phyloP scores from a whole-genome alignment of 92 coral and sea anemone species.

The Umimayanthus kanabou region DNA sequence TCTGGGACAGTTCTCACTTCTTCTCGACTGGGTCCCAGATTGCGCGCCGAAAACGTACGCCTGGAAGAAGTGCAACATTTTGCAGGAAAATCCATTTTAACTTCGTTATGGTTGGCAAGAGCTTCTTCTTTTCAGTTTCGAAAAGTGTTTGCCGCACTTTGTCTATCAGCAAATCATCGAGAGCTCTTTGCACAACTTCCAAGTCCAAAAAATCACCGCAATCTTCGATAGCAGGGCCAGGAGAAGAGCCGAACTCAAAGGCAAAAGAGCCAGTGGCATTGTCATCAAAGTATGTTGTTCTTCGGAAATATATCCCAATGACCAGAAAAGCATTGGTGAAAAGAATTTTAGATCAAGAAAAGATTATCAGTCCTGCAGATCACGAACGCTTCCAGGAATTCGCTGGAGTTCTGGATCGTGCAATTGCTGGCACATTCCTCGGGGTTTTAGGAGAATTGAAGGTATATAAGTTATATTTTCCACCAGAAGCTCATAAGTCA shows the following conservation, averaged over 20 bases:
- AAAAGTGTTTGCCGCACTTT: background rate
- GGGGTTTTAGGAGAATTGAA: constrained; percentile 77
- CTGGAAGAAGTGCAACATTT: background rate
- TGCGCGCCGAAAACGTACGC: background rate
- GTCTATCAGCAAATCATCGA: constrained; percentile 11
- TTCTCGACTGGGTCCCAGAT: no score
- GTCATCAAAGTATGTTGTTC: constrained; percentile 66
- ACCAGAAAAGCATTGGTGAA: constrained; percentile 78
- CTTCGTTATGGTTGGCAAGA: constrained; percentile 14
- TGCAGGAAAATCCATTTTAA: background rate
- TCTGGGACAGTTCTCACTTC: no score
- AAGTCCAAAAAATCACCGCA: constrained; percentile 16
- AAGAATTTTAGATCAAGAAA: constrained; percentile 73
- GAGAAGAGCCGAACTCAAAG: background rate
- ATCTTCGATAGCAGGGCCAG: background rate
- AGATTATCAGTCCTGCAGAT: constrained; percentile 56
- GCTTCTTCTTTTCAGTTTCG: background rate
- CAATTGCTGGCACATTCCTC: constrained; percentile 66
- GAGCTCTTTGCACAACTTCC: constrained; percentile 35
- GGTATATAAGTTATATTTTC: no score
- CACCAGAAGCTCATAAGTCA: no score
- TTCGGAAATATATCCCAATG: constrained; percentile 83
- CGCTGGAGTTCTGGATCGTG: constrained; percentile 68
- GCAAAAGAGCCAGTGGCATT: background rate
- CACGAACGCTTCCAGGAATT: constrained; percentile 73